A percentile compares a stretch with the other conserved stretches of the same genome.
These are phyloP conservation scores for Cherax quadricarinatus DNA, from an alignment of 1,140 invertebrate species.

Conservation along the genomic window DNA sequence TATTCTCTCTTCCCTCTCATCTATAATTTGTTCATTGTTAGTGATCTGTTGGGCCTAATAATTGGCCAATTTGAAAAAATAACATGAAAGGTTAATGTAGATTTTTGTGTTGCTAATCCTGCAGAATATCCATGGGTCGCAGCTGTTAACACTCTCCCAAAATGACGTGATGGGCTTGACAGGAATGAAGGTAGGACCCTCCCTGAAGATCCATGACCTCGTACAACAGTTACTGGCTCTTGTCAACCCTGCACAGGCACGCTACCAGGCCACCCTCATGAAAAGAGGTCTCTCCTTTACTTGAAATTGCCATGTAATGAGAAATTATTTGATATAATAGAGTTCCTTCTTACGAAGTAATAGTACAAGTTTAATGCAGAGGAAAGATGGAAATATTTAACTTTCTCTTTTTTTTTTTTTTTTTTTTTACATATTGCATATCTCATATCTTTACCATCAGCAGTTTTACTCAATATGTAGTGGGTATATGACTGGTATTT, in stretches of 20 bases:
- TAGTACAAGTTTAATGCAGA: not conserved
- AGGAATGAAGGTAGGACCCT: conserved; percentile 95
- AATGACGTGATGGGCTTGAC: conserved; percentile 93
- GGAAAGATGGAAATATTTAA: not conserved
- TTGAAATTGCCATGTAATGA: not conserved
- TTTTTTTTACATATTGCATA: not conserved
- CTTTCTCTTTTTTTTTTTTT: not conserved
- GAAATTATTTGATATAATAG: not conserved
- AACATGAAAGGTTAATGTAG: no score
- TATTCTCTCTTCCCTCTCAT: no score
- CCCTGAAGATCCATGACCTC: conserved; percentile 93
- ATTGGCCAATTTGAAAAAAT: no score
- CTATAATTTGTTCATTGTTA: no score
- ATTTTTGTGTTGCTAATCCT: not conserved
- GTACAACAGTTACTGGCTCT: conserved; percentile 91
- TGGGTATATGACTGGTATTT: not conserved
- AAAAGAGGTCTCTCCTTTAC: conserved; percentile 70
- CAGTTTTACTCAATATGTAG: not conserved
- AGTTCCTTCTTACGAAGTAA: not conserved
- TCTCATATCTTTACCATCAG: not conserved
- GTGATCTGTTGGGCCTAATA: no score
- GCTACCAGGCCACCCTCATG: conserved; percentile 73
- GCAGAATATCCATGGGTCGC: conserved; percentile 87
- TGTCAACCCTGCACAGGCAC: conserved; percentile 84
- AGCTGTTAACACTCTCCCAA: conserved; percentile 88